Percentiles rank a stretch among this genome's conserved stretches.
phyloP scores from a whole-genome alignment of 2,113 vertebrate species.

The Nesoenas mayeri region DNA sequence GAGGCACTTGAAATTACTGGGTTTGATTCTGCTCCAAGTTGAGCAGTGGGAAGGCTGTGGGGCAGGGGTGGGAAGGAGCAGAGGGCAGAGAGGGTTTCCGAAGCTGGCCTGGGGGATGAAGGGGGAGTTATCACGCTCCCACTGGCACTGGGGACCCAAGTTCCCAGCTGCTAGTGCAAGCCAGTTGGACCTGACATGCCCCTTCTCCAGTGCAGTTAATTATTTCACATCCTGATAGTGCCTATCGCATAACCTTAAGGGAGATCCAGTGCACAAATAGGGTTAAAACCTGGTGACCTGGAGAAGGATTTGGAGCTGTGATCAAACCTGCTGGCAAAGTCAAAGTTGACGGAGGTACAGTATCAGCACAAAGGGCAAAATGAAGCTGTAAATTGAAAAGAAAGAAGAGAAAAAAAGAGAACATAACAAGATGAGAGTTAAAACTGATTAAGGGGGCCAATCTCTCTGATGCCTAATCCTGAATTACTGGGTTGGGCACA shows the following conservation, averaged over 20 bases:
- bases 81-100: not conserved
- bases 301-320: constrained; percentile 35
- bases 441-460: constrained; percentile 49
- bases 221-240: not conserved
- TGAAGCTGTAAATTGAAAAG: constrained; percentile 43
- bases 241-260: not conserved
- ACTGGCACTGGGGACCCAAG: not conserved
- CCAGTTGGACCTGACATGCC: not conserved
- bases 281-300: constrained; percentile 44
- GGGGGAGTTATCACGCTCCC: not conserved
- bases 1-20: not conserved
- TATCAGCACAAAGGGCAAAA: constrained; percentile 25
- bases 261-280: not conserved
- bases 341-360: constrained; percentile 20
- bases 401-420: constrained; percentile 18
- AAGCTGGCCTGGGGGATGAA: not conserved
- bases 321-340: constrained; percentile 16
- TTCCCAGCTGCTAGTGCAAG: not conserved
- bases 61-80: not conserved
- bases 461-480: constrained; percentile 47
- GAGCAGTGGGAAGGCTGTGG: not conserved
- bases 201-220: not conserved
- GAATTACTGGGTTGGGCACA: not conserved
- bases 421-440: constrained; percentile 34
- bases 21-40: not conserved